These are phyloP conservation scores for Ceratina calcarata DNA, from an alignment of 1,140 invertebrate genomes.

Conservation along the genomic window DNA sequence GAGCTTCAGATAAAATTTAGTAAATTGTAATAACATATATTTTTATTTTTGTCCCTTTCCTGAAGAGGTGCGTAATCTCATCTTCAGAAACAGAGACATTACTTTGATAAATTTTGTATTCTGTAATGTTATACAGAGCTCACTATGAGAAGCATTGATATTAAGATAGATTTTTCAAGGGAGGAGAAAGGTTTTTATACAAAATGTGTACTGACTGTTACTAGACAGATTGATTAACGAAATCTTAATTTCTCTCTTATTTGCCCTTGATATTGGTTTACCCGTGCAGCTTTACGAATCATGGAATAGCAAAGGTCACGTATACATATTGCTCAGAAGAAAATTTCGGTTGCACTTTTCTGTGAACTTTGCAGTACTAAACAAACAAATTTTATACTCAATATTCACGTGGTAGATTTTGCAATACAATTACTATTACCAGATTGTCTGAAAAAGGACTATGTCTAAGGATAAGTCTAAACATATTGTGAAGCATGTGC, in stretches of 20 bases:
- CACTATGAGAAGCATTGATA: constrained; percentile 48
- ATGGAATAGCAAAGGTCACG: constrained; percentile 29
- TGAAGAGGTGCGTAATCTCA: constrained; percentile 20
- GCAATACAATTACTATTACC: constrained; percentile 64
- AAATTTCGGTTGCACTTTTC: constrained; percentile 44
- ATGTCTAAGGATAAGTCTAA: constrained; percentile 52
- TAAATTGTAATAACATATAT: constrained; percentile 43
- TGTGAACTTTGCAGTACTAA: constrained; percentile 50
- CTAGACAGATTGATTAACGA: constrained; percentile 30
- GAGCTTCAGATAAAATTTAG: constrained; percentile 40
- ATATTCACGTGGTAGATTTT: constrained; percentile 63
- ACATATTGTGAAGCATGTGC: constrained; percentile 59
- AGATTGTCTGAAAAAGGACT: constrained; percentile 55
- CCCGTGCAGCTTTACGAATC: constrained; percentile 42
- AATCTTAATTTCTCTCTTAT: constrained; percentile 1
- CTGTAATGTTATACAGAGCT: constrained; percentile 55
- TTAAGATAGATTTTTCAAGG: constrained; percentile 57
- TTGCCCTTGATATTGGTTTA: constrained; percentile 27
- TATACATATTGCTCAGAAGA: constrained; percentile 50
- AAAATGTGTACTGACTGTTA: constrained; percentile 45
- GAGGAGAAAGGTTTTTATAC: constrained; percentile 45
- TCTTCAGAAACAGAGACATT: constrained; percentile 46
- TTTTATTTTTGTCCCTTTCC: constrained; percentile 35
- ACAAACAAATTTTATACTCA: constrained; percentile 62
- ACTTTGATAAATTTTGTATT: constrained; percentile 56